Evolutionary conservation across 2,113 vertebrate species (phyloP).

Genomic region (Cyanoramphus novaezelandiae): DNA sequence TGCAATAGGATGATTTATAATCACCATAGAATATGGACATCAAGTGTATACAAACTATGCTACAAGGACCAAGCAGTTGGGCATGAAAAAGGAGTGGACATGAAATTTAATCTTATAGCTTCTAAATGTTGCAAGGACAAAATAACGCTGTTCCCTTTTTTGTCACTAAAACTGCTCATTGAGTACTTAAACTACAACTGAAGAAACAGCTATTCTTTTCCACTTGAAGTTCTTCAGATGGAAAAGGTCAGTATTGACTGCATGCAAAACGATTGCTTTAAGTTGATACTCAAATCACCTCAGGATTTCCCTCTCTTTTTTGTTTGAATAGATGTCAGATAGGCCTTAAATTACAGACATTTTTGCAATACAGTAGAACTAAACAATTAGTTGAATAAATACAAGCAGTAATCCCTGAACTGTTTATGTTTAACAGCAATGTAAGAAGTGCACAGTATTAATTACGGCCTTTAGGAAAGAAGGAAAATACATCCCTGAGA

Average conservation of each 20-base stretch:
- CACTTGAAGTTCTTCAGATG: background rate
- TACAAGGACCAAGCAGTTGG: background rate
- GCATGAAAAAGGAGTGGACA: background rate
- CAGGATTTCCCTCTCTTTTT: conserved; percentile 30
- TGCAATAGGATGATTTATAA: background rate
- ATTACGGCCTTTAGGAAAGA: background rate
- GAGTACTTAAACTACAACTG: background rate
- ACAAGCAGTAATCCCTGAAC: background rate
- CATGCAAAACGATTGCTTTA: background rate
- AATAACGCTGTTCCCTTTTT: background rate
- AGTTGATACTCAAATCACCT: conserved; percentile 39
- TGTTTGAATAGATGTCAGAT: conserved; percentile 27
- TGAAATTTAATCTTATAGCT: background rate
- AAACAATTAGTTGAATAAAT: conserved; percentile 11
- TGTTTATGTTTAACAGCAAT: background rate
- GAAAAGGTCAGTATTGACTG: conserved; percentile 61
- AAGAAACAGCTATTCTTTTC: background rate
- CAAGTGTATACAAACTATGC: background rate
- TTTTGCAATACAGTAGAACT: background rate
- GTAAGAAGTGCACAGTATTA: background rate
- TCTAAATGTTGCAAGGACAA: background rate
- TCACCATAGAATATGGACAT: background rate
- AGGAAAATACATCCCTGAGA: background rate
- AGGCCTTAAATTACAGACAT: conserved; percentile 8
- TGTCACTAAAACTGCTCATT: background rate